Base-by-base conservation (phyloP, 2,888 invertebrate genomes). In the Apamea crenata region DNA sequence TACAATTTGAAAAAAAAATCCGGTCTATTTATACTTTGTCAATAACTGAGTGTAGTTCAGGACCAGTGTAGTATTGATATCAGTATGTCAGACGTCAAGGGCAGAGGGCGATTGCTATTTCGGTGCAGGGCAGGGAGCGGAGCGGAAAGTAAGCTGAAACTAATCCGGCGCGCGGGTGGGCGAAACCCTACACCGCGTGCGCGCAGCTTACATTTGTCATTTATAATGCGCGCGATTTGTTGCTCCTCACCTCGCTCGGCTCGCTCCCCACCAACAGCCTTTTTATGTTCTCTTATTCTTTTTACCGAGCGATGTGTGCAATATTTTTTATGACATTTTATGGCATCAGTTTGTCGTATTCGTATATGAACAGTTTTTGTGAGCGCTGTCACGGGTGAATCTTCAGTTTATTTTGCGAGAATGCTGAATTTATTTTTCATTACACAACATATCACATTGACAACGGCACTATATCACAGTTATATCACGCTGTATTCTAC, bases 201-300 rank as follows among this genome's bases (percentile, higher is more conserved):
- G 95, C 94, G 92, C 94, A 92, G 94, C 95, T 96, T 95, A 96
- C 96, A 96, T 97, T 97, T 97, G 97, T 97, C 97, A 96, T 96
- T 96, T 95, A 96, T 96, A 96, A 97, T 96, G 96, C 96, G 94
- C 94, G 96, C 96, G 96, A 97, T 97, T 97, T 97, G 96, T 96
- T 96, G 96, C 94, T 95, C 94, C 94, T 95, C 95, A 94, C 93
- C 93, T 94, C 82, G 36, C 71, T 47, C 68, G 81, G 40, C 61
- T 50, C 92, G 82, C 85, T 86, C 87, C 87, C 88, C 88, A 92
- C 92, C 91, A 91, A 87, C 91, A 93, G 91, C 93, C 94, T 95
- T 95, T 96, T 96, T 96, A 96, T 95, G 93, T 91, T 93, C 93
- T 92, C 94, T 94, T 95, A 95, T 96, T 95, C 94, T 95, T 96